phyloP scores from a whole-genome alignment of 2,888 invertebrate genomes.

The Parascotia fuliginaria region DNA sequence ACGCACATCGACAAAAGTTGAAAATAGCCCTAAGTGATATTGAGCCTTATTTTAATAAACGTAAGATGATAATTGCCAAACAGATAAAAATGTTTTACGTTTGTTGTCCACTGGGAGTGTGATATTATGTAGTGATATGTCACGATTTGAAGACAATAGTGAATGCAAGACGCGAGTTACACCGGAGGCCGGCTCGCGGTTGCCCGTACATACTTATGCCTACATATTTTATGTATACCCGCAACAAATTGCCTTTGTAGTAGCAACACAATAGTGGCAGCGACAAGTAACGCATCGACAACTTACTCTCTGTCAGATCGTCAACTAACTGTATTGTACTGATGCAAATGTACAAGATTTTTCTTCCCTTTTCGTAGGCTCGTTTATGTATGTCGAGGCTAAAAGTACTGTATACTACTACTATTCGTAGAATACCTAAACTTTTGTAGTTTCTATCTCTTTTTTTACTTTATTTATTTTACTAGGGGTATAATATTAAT shows the following conservation, averaged over 20 bases:
- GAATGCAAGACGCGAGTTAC: slow-evolving; percentile 61
- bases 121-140: slow-evolving; percentile 28
- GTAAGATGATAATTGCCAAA: too few species aligned
- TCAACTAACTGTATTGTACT: slow-evolving; percentile 34
- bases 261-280: slow-evolving; percentile 56
- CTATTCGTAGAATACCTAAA: too few species aligned
- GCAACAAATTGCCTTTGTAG: slow-evolving; percentile 70
- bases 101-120: background rate
- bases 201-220: slow-evolving; percentile 57
- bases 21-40: too few species aligned
- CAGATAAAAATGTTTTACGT: too few species aligned
- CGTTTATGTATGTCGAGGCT: slow-evolving; percentile 17
- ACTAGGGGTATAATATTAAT: too few species aligned
- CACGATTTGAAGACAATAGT: slow-evolving; percentile 58
- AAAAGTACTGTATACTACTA: too few species aligned
- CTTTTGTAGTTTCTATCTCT: too few species aligned
- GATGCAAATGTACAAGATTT: slow-evolving; percentile 26
- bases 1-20: too few species aligned
- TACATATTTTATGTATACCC: slow-evolving; percentile 66
- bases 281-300: slow-evolving; percentile 55
- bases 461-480: too few species aligned
- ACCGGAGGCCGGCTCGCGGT: slow-evolving; percentile 52
- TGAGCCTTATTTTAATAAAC: too few species aligned
- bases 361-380: slow-evolving; percentile 12
- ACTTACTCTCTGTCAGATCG: slow-evolving; percentile 34